These are phyloP conservation scores for Dichetophora obliterata DNA, from an alignment of 2,888 invertebrate species.

Conservation along the genomic window DNA sequence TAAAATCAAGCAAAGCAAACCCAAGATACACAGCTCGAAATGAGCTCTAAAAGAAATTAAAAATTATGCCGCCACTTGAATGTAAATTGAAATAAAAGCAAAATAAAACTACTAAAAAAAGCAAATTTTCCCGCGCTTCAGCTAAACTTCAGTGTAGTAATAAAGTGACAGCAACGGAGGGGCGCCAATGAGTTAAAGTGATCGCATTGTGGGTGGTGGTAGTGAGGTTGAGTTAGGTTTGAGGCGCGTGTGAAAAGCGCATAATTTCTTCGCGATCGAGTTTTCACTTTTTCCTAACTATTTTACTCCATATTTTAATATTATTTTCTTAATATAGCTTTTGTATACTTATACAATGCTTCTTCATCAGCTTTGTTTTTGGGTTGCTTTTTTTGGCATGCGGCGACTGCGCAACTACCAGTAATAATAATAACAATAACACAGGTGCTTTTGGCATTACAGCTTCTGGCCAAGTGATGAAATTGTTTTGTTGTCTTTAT, in stretches of 20 bases:
- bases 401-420: conserved; percentile 7
- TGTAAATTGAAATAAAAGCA: conserved; percentile 17
- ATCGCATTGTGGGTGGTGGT: neutral
- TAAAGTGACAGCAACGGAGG: neutral
- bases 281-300: conserved; percentile 59
- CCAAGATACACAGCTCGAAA: neutral
- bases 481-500: neutral
- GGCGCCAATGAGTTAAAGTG: neutral
- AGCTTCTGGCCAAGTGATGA: neutral
- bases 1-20: conserved; percentile 10
- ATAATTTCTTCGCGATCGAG: conserved; percentile 63
- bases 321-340: neutral
- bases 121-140: conserved; percentile 10
- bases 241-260: conserved; percentile 63
- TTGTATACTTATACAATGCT: no score
- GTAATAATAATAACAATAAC: neutral
- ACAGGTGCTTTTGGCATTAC: neutral
- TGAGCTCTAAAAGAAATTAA: conserved; percentile 30
- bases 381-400: conserved; percentile 4
- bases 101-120: neutral
- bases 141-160: neutral
- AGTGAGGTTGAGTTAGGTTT: neutral
- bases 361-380: neutral
- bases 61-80: conserved; percentile 29
- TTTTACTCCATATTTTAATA: neutral